Base-by-base conservation (phyloP, 2,888 invertebrate genomes). In the Apamea crenata region DNA sequence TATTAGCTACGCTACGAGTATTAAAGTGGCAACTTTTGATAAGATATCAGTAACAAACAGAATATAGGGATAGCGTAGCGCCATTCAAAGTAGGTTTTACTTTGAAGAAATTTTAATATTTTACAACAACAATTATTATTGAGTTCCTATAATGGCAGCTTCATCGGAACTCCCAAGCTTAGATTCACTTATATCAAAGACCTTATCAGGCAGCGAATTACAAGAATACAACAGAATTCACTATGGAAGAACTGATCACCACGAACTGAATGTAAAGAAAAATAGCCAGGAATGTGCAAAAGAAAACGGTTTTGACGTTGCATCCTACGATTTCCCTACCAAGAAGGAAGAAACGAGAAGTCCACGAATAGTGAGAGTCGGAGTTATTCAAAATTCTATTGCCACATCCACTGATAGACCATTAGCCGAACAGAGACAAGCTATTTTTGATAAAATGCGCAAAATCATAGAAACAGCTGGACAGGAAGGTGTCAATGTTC, bases 361-460 rank as follows among this genome's bases (percentile, higher is more conserved):
- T 29, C 97, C 98, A 0, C 97, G 98, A 73, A 92, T 98, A 56
- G 98, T 99, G 0, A 97, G 98, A 86, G 97, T 99, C 18, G 99
- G 99, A 25, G 95, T 99, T 59, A 98, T 99, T 87, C 99, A 99
- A 96, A 98, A 99, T 95, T 97, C 98, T 68, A 98, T 99, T 80
- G 98, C 98, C 0, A 90, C 98, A 71, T 97, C 98, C 0, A 99
- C 99, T 1, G 97, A 97, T 61, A 98, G 97, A 12, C 97, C 99
- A 0, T 96, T 99, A 68, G 93, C 94, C 14, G 97, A 98, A 67
- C 99, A 99, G 96, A 97, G 99, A 76, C 97, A 98, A 80, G 98
- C 98, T 12, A 97, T 99, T 85, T 98, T 98, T 94, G 95, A 97
- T 77, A 98, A 99, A 93, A 97, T 99, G 25, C 95, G 96, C 66